Evolutionary conservation across 2,888 invertebrate genomes (phyloP).

Genomic region (Xylota segnis): DNA sequence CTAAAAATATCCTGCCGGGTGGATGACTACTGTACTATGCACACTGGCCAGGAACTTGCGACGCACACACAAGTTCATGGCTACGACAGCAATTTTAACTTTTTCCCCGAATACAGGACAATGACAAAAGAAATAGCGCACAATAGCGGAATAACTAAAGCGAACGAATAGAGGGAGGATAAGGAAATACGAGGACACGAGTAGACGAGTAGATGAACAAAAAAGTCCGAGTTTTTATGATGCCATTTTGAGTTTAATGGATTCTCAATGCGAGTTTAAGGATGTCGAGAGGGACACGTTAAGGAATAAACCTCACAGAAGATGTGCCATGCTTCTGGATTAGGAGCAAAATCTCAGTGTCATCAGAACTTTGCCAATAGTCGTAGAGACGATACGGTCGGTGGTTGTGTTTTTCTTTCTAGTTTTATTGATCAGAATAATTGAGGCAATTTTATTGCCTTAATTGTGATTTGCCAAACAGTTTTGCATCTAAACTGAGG

Average conservation of each 20-base stretch:
- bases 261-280: slow-evolving; percentile 72
- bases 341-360: slow-evolving; percentile 45
- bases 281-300: slow-evolving; percentile 65
- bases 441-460: slow-evolving; percentile 54
- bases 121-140: slow-evolving; percentile 53
- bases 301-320: slow-evolving; percentile 39
- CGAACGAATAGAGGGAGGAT: neutral
- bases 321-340: slow-evolving; percentile 1
- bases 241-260: slow-evolving; percentile 74
- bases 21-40: slow-evolving; percentile 21
- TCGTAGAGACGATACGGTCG: too few species aligned
- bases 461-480: slow-evolving; percentile 58
- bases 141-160: slow-evolving; percentile 36
- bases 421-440: slow-evolving; percentile 52
- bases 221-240: slow-evolving; percentile 58
- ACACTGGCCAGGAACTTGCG: slow-evolving; percentile 55
- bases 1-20: neutral
- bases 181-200: slow-evolving; percentile 17
- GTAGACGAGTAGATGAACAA: slow-evolving; percentile 30
- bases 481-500: slow-evolving; percentile 47
- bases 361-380: slow-evolving; percentile 48
- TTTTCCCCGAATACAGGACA: slow-evolving; percentile 32
- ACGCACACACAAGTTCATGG: slow-evolving; percentile 46
- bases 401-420: neutral
- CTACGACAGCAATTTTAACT: slow-evolving; percentile 48